Percentiles rank a stretch among this genome's conserved stretches.
Evolutionary conservation across 2,797 vertebrate species (phyloP).

Genomic region (Sebastes taczanowskii): DNA sequence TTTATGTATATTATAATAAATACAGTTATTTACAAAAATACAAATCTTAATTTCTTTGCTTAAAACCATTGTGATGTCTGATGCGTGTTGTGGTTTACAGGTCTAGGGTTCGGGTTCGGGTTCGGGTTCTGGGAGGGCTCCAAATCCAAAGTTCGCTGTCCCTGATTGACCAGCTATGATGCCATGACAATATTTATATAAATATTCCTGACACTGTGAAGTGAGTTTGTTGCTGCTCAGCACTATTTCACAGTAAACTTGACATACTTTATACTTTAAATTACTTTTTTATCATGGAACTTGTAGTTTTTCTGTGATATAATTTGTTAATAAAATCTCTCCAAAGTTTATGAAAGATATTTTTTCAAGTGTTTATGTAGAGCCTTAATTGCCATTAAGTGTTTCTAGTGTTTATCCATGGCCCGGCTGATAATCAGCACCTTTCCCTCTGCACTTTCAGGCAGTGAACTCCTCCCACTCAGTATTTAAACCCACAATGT

Average conservation of each 20-base stretch:
- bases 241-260: neutral
- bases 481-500: constrained; percentile 80
- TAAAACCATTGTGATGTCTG: no score
- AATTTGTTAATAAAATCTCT: neutral
- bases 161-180: rapidly evolving
- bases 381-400: neutral
- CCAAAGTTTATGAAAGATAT: neutral
- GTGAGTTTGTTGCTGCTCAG: no score
- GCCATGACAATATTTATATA: neutral
- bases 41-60: rapidly evolving
- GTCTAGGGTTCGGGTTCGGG: no score
- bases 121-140: no score
- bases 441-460: constrained; percentile 10
- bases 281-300: no score
- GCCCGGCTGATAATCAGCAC: constrained; percentile 3
- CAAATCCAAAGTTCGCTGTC: no score
- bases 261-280: neutral
- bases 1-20: no score
- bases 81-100: neutral
- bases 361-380: neutral
- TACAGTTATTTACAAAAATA: no score
- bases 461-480: constrained; percentile 72
- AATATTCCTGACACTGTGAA: neutral
- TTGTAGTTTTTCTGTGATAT: neutral
- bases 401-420: neutral